phyloP scores from a whole-genome alignment of 1,140 invertebrate species.

The Trypoxylus dichotomus region DNA sequence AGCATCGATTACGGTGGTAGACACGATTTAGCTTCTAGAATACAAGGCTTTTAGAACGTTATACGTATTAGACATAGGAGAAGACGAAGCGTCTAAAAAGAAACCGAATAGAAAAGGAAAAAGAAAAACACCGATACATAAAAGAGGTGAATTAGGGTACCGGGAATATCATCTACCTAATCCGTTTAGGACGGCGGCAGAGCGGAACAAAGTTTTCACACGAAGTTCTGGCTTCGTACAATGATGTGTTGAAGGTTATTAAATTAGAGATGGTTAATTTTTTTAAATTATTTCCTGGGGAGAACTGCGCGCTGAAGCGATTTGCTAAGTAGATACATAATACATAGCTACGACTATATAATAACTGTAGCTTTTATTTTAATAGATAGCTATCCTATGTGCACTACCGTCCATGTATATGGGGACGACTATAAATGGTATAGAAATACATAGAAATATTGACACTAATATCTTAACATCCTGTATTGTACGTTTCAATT shows the following conservation, averaged over 20 bases:
- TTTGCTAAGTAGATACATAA: too few species aligned
- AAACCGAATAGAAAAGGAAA: slow-evolving; percentile 6
- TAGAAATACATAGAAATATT: too few species aligned
- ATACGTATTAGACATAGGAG: neutral
- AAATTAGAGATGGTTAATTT: neutral
- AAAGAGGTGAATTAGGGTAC: slow-evolving; percentile 8
- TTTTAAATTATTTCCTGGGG: neutral
- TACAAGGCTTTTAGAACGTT: too few species aligned
- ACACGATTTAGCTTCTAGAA: neutral
- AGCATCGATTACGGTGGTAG: neutral
- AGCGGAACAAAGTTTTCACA: slow-evolving; percentile 16
- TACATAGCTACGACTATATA: too few species aligned
- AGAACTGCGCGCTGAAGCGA: neutral
- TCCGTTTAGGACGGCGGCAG: slow-evolving; percentile 4
- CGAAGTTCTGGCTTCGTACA: slow-evolving; percentile 8
- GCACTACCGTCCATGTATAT: too few species aligned
- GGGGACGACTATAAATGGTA: too few species aligned
- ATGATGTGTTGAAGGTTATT: neutral
- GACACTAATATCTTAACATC: too few species aligned
- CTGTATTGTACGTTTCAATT: too few species aligned
- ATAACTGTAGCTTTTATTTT: too few species aligned
- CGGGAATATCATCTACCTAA: slow-evolving; percentile 6
- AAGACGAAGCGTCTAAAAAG: neutral
- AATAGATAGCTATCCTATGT: too few species aligned
- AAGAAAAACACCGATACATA: neutral